phyloP scores from a whole-genome alignment of 2,113 vertebrate species.

The Pyrgilauda ruficollis region DNA sequence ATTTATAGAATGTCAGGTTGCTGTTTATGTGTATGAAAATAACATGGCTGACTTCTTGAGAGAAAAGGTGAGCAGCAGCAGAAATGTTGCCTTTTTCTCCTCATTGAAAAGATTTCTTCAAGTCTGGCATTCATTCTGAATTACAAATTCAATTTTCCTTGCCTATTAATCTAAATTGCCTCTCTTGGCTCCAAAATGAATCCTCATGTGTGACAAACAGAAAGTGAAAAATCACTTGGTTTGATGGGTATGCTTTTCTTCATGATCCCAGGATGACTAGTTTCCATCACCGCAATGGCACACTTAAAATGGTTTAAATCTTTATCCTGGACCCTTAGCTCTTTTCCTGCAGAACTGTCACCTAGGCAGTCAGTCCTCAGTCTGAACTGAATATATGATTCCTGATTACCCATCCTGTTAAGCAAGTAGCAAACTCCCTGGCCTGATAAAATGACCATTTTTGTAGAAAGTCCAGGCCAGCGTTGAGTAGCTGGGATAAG shows the following conservation, averaged over 20 bases:
- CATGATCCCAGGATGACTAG: not conserved
- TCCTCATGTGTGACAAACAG: not conserved
- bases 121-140: not conserved
- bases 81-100: not conserved
- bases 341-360: not conserved
- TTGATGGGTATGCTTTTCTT: not conserved
- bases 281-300: not conserved
- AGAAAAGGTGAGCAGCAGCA: not conserved
- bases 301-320: not conserved
- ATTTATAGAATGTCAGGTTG: not conserved
- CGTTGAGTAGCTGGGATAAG: not conserved
- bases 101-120: not conserved
- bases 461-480: not conserved
- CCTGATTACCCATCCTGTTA: not conserved
- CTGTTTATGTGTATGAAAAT: not conserved
- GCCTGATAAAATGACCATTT: not conserved
- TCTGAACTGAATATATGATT: not conserved
- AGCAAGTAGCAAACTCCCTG: not conserved
- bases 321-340: not conserved
- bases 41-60: not conserved
- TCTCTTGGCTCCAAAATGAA: not conserved
- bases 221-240: not conserved
- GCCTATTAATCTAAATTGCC: not conserved
- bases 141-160: not conserved
- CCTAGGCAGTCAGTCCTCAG: not conserved